Percentiles rank a stretch among this genome's conserved stretches.
Conservation (phyloP, 2,797 vertebrate genomes). For the Gallirallus australis region DNA sequence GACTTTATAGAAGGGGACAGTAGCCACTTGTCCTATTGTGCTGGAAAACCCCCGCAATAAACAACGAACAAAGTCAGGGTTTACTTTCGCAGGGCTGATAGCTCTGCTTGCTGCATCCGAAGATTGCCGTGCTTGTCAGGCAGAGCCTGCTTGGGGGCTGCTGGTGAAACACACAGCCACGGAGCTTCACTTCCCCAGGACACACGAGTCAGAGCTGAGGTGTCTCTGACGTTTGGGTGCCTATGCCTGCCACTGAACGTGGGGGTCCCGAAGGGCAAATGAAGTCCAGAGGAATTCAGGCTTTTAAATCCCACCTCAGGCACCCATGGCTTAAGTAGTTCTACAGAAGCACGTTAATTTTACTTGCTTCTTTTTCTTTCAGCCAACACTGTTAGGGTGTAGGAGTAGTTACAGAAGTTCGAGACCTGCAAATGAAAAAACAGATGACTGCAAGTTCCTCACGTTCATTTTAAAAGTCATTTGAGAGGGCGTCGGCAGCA, state of each 20-base stretch:
- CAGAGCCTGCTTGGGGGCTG: neutral
- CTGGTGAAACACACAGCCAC: rapidly evolving
- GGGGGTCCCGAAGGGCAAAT: neutral
- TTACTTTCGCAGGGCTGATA: neutral
- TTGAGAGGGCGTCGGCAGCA: rapidly evolving
- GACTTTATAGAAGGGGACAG: neutral
- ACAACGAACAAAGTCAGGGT: neutral
- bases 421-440: neutral
- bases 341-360: rapidly evolving
- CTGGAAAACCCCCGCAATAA: neutral
- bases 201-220: rapidly evolving
- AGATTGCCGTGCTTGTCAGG: rapidly evolving
- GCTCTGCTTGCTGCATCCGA: rapidly evolving
- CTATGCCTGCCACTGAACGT: rapidly evolving
- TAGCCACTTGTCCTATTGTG: neutral
- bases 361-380: neutral
- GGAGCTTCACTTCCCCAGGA: neutral
- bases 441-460: neutral
- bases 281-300: neutral
- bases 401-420: neutral
- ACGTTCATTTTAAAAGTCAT: neutral
- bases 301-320: neutral
- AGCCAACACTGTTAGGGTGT: neutral
- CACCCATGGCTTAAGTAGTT: neutral
- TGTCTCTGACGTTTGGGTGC: rapidly evolving